phyloP scores from a whole-genome alignment of 2,113 vertebrate species.

The Apistogramma diplotaenia region DNA sequence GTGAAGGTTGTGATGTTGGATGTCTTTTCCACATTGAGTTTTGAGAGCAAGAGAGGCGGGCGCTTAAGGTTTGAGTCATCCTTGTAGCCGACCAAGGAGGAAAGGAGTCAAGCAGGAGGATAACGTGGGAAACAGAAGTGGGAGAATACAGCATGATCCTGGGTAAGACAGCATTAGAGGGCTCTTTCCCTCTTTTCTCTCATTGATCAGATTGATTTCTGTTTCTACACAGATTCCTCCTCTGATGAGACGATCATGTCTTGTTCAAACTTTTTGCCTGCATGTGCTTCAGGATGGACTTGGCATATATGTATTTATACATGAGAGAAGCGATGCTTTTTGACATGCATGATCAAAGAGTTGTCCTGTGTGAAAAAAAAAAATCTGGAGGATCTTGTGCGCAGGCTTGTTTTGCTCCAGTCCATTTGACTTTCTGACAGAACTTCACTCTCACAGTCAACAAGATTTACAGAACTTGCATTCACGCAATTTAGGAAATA shows the following conservation, averaged over 20 bases:
- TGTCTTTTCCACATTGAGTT: constrained; percentile 35
- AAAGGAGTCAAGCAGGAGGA: constrained; percentile 29
- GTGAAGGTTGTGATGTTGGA: constrained; percentile 41
- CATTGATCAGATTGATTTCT: constrained; percentile 8
- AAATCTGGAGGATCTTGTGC: neutral
- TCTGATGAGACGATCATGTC: neutral
- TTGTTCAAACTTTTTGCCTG: constrained; percentile 33
- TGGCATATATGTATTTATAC: neutral
- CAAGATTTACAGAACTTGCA: neutral
- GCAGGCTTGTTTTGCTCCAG: neutral
- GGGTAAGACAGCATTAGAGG: constrained; percentile 55
- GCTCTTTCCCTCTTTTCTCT: neutral
- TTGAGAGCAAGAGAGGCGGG: constrained; percentile 29
- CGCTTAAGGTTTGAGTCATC: constrained; percentile 24
- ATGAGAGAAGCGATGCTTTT: neutral
- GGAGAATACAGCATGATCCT: constrained; percentile 71
- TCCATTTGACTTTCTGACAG: neutral
- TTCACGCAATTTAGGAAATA: neutral
- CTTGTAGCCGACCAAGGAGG: constrained; percentile 25
- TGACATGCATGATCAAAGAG: neutral
- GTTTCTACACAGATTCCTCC: neutral
- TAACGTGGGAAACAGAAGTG: constrained; percentile 43
- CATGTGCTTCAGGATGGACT: neutral
- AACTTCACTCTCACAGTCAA: neutral
- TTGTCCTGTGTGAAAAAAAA: neutral